Evolutionary conservation across 2,888 invertebrate genomes (phyloP), one percentile per base, ranked within the genome.

Genomic region (Ypsolopha sequella): DNA sequence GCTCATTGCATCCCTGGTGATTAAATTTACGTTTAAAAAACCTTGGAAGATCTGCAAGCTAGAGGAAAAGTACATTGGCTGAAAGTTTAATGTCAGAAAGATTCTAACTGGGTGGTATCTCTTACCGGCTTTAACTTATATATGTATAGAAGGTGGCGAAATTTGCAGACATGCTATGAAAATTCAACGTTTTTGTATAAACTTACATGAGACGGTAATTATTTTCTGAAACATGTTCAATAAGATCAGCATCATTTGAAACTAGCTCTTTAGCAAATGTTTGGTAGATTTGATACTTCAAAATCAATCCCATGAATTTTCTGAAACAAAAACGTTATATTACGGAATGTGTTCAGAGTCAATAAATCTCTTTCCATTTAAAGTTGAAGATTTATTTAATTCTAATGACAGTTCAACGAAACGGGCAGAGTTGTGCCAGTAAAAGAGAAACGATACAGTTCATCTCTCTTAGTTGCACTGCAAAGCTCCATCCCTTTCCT

Each of bases 281-380:
- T 55, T 88, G 84, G 51, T 88, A 77, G 13, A 90, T 73, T 73
- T 90, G 89, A 60, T 90, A 90, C 60, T 89, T 89, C 14, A 89
- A 60, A 53, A 90, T 78, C 1, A 80, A 63, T 0, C 88, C 89
- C 72, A 89, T 74, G 58, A 89, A 89, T 76, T 89, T 88, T 39
- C 89, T 89, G 68, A 24, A 85, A 85, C 50, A 57, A 44, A 56
- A 33, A 6, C n/a, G 39, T 11, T 1, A 39, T n/a, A n/a, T 24
- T 24, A 3, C 2, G 4, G 9, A 39, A 39, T 6, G 2, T 14
- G 36, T 36, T 9, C 24, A n/a, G n/a, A n/a, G n/a, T n/a, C n/a
- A n/a, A n/a, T n/a, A n/a, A n/a, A n/a, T n/a, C n/a, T n/a, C n/a
- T n/a, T n/a, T n/a, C n/a, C n/a, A n/a, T n/a, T n/a, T n/a, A n/a